phyloP scores from a whole-genome alignment of 2,888 invertebrate genomes.

The Hirudinaria manillensis region DNA sequence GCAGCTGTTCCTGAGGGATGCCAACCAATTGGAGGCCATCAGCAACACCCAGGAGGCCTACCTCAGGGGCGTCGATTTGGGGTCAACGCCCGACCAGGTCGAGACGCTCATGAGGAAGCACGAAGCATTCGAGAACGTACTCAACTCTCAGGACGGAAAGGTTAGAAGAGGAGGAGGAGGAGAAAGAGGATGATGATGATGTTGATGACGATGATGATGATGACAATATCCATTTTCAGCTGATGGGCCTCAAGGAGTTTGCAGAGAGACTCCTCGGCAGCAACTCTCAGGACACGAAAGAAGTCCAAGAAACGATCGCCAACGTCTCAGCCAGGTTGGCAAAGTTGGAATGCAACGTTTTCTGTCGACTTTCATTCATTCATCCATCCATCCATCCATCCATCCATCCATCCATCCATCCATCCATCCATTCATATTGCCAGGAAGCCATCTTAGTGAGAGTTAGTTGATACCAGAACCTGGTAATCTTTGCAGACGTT shows the following conservation, averaged over 20 bases:
- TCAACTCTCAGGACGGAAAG: slow-evolving; percentile 89
- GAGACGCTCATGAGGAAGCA: slow-evolving; percentile 97
- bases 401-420: background rate
- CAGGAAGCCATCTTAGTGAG: background rate
- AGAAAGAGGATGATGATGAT: background rate
- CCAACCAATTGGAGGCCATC: slow-evolving; percentile 80
- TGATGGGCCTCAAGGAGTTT: slow-evolving; percentile 72
- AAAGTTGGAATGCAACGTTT: too few species aligned
- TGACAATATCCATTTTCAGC: slow-evolving; percentile 44
- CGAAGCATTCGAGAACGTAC: slow-evolving; percentile 97
- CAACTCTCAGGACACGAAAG: slow-evolving; percentile 76
- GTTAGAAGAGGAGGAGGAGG: slow-evolving; percentile 35
- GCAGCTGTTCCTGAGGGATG: slow-evolving; percentile 88
- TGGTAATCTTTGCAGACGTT: slow-evolving; percentile 42
- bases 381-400: background rate
- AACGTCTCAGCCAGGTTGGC: slow-evolving; percentile 60
- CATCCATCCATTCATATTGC: background rate
- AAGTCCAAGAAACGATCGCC: slow-evolving; percentile 69
- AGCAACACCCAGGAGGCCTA: slow-evolving; percentile 68
- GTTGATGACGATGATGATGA: slow-evolving; percentile 15
- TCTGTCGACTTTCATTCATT: background rate
- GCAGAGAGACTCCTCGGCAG: slow-evolving; percentile 79
- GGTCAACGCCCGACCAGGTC: slow-evolving; percentile 94
- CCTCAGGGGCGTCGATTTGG: slow-evolving; percentile 68
- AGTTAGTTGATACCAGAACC: background rate